Evolutionary conservation across 2,113 vertebrate species (phyloP), one percentile per base, ranked within the genome.

Genomic region (Romanogobio albipinnatus): DNA sequence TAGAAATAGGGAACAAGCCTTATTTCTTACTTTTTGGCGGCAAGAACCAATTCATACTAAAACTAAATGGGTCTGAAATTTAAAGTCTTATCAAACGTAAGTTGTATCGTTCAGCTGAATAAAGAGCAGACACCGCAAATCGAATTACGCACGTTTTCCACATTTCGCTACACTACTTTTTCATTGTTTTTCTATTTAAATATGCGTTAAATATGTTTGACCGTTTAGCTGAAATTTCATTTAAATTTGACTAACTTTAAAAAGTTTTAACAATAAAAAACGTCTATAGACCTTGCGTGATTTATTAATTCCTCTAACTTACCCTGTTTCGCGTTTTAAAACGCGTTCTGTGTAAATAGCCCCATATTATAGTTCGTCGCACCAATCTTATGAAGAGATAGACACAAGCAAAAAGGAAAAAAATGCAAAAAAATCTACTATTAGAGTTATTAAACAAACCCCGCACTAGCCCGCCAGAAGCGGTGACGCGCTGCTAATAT

Each of bases 1-100:
- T 94, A 89, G 11, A 88, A 84, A 81, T 76, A 83, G 43, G 73
- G 73, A 85, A 87, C 49, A 82, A 45, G 53, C 49, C 70, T 87
- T 56, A 82, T 82, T 76, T 76, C 39, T 56, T 84, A 56, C 26
- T 61, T 83, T 49, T 78, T 79, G 64, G 76, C 45, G 59, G 33
- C 45, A 83, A 58, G 49, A 74, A 17, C 29, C 15, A 83, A 49
- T 53, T 71, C 29, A 36, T 71, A 22, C 24, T 71, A 9, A 73
- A 62, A 39, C 8, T 19, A 19, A 26, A 49, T 1, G 26, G 56
- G 39, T 39, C 62, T 39, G 62, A 66, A 15, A 83, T 71, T 71
- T 9, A 22, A 0, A 17, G 66, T 9, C 36, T 70, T 43, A 19
- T 61, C 9, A n/a, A 59, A n/a, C 8, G 15, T 29, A 74, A 61